Conservation (phyloP, 2,113 vertebrate genomes). For the Seriola quinqueradiata region DNA sequence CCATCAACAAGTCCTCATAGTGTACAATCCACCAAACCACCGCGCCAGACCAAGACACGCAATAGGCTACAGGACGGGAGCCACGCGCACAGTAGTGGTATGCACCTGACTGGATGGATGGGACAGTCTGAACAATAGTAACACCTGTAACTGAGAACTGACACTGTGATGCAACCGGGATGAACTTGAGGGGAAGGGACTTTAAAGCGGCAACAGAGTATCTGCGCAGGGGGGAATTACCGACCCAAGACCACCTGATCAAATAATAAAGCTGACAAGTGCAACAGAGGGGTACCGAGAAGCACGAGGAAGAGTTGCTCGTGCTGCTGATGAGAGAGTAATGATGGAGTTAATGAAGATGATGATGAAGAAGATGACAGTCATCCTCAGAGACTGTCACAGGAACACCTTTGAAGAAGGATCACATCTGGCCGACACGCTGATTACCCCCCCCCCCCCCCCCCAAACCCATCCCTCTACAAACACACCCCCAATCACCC, state of each 20-base stretch:
- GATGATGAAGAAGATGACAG: conserved; percentile 43
- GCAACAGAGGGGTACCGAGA: not conserved
- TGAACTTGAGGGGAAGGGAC: conserved; percentile 20
- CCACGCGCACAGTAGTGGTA: conserved; percentile 29
- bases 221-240: conserved; percentile 27
- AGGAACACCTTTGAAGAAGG: conserved; percentile 64
- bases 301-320: not conserved
- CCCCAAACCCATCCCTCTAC: not conserved
- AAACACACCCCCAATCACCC: too few species aligned
- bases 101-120: not conserved
- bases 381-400: conserved; percentile 40
- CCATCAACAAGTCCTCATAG: conserved; percentile 75
- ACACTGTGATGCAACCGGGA: not conserved
- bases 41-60: conserved; percentile 11
- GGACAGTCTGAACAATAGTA: conserved; percentile 6
- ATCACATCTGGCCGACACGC: conserved; percentile 66
- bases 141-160: conserved; percentile 56
- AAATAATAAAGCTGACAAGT: conserved; percentile 20
- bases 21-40: not conserved
- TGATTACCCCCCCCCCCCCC: conserved; percentile 11
- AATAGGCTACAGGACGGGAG: not conserved
- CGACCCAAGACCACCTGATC: conserved; percentile 38
- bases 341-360: conserved; percentile 7
- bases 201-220: not conserved
- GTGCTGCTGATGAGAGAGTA: conserved; percentile 35